A percentile compares a stretch with the other conserved stretches of the same genome.
Evolutionary conservation across 1,140 invertebrate genomes (phyloP).

Genomic region (Drosophila saltans): DNA sequence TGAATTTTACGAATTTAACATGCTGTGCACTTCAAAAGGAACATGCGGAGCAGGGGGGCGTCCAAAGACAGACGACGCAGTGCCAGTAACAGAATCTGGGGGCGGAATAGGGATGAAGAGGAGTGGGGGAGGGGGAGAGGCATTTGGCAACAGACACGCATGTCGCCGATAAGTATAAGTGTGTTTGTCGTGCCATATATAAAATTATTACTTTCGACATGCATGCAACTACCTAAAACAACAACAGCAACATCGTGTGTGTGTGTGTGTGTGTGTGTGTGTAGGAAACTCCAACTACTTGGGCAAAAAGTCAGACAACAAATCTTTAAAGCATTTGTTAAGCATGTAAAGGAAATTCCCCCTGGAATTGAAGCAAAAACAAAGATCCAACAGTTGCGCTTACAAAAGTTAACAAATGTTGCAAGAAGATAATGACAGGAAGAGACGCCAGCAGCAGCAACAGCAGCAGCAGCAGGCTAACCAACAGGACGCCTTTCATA

Average conservation of each 20-base stretch:
- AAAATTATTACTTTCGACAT: constrained; percentile 81
- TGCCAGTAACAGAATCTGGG: too few species aligned
- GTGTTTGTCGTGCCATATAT: constrained; percentile 80
- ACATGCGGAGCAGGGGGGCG: constrained; percentile 47
- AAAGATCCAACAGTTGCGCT: background rate
- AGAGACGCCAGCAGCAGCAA: background rate
- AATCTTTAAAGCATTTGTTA: constrained; percentile 14
- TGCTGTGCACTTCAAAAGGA: constrained; percentile 81
- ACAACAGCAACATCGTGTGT: constrained; percentile 28
- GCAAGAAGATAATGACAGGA: background rate
- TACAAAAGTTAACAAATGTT: constrained; percentile 3
- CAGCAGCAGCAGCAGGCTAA: background rate
- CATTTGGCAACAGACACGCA: constrained; percentile 50
- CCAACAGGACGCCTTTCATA: background rate
- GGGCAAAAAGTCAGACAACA: constrained; percentile 11
- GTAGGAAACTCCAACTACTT: constrained; percentile 6
- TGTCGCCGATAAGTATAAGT: constrained; percentile 81
- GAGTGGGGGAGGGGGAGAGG: background rate
- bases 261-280: constrained; percentile 9
- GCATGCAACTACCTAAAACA: constrained; percentile 47
- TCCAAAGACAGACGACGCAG: background rate
- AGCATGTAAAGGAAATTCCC: constrained; percentile 10
- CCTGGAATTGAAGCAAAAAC: background rate
- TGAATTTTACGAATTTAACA: constrained; percentile 82
- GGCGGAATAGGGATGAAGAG: background rate